Conservation (phyloP, 1,140 invertebrate species). For the Portunus trituberculatus region DNA sequence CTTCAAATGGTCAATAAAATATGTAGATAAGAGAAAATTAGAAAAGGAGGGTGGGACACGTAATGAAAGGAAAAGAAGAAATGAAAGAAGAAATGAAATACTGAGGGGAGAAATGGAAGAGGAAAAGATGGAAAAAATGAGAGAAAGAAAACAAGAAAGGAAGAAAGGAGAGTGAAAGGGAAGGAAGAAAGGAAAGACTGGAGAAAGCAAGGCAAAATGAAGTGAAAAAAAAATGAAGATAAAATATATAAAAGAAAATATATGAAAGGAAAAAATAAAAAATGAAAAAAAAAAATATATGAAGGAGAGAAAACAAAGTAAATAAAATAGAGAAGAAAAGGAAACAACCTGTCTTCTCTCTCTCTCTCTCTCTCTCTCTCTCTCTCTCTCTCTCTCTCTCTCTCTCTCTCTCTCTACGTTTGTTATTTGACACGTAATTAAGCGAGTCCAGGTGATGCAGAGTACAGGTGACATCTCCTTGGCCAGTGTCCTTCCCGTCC, state of each 20-base stretch:
- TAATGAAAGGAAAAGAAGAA: no score
- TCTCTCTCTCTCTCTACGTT: conserved; percentile 29
- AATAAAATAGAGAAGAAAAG: not conserved
- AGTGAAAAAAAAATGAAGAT: not conserved
- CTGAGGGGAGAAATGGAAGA: no score
- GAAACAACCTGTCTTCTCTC: not conserved
- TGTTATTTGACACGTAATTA: not conserved
- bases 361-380: conserved; percentile 43
- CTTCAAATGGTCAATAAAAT: no score
- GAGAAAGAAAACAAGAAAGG: no score
- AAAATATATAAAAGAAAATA: not conserved
- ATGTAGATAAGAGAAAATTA: no score
- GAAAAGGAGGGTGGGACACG: no score
- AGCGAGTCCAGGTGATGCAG: not conserved
- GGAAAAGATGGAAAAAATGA: not conserved
- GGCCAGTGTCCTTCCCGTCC: not conserved
- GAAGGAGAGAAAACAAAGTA: not conserved
- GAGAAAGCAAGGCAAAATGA: not conserved
- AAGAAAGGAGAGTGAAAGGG: no score
- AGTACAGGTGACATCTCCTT: conserved; percentile 20
- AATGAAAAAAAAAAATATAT: no score
- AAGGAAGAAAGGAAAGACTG: no score
- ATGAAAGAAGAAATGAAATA: no score
- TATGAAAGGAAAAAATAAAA: not conserved
- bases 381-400: conserved; percentile 50